Base-by-base conservation (phyloP, 2,797 vertebrate species). In the Babyrousa celebensis region DNA sequence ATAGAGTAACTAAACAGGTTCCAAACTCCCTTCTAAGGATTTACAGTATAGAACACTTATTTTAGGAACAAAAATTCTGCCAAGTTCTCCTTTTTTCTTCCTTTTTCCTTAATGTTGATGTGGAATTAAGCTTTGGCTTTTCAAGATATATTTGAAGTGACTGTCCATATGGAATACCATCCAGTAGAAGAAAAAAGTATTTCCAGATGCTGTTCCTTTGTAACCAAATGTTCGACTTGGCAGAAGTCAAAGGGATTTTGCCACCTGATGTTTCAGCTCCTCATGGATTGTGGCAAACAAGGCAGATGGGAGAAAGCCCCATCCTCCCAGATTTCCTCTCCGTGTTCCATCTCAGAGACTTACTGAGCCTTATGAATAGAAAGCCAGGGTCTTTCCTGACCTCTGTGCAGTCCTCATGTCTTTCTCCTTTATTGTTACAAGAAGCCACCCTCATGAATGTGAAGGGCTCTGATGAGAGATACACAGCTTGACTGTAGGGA, bases 81-180 rank as follows among this genome's bases (percentile, higher is more conserved):
- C 74, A 91, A 75, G 32, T 79, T 91, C 95, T 68, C n/a, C n/a
- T 79, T 75, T 93, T 89, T 86, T 63, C 68, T 84, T 56, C 48
- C 20, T 68, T 82, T 62, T 72, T 78, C 67, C 78, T 92, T 77
- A 90, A 92, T 86, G 54, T 72, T 95, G 91, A 80, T 96, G 48
- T 94, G 93, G 91, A 89, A 78, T 95, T 96, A 94, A 96, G 36
- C 67, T 92, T 96, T 95, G 91, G 56, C 67, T 93, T 97, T 96
- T 96, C 83, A 86, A 62, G 90, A 60, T 91, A 56, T 94, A 92
- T 96, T 85, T 79, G 83, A 85, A 93, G 72, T 93, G 84, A 92
- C 68, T 82, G 16, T 94, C 71, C 17, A 70, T 95, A 74, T 74
- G 40, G 68, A 93, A 90, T 86, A 89, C 71, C 40, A 87, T 71